These are phyloP conservation scores for Bemisia tabaci DNA, from an alignment of 1,140 invertebrate genomes.

Conservation along the genomic window DNA sequence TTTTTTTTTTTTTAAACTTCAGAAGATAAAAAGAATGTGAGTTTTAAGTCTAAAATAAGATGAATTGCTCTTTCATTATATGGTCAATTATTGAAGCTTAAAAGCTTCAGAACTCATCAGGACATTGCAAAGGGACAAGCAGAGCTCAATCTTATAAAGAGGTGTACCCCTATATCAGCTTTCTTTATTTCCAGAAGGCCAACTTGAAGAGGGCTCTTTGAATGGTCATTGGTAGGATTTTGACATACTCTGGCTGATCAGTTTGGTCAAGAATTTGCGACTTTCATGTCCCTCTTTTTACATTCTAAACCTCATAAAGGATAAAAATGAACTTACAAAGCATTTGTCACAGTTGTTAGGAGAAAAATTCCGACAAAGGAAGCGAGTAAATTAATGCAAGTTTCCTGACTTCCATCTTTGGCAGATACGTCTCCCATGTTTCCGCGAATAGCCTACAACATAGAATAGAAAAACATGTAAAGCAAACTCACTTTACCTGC, in stretches of 20 bases:
- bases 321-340: conserved; percentile 28
- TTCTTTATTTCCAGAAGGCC: conserved; percentile 44
- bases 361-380: conserved; percentile 63
- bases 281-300: neutral
- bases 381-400: conserved; percentile 77
- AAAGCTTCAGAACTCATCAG: too few relatives aligned
- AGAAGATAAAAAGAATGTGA: too few relatives aligned
- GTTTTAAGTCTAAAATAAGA: too few relatives aligned
- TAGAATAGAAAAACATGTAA: conserved; percentile 2
- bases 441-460: conserved; percentile 52
- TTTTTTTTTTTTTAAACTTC: too few relatives aligned
- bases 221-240: conserved; percentile 71
- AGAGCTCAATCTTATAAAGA: too few relatives aligned
- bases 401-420: conserved; percentile 94
- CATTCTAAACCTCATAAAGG: neutral
- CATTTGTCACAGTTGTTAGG: conserved; percentile 48
- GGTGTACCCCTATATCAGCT: conserved; percentile 11
- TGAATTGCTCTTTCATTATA: too few relatives aligned
- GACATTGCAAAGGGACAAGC: too few relatives aligned
- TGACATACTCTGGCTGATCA: conserved; percentile 60
- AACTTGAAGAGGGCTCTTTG: conserved; percentile 48
- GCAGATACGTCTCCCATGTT: conserved; percentile 90
- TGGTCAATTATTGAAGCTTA: too few relatives aligned
- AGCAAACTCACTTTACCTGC: conserved; percentile 12
- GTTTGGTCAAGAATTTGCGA: conserved; percentile 29